These are phyloP conservation scores for Oreochromis mossambicus DNA, from an alignment of 2,797 vertebrate genomes.

Conservation along the genomic window DNA sequence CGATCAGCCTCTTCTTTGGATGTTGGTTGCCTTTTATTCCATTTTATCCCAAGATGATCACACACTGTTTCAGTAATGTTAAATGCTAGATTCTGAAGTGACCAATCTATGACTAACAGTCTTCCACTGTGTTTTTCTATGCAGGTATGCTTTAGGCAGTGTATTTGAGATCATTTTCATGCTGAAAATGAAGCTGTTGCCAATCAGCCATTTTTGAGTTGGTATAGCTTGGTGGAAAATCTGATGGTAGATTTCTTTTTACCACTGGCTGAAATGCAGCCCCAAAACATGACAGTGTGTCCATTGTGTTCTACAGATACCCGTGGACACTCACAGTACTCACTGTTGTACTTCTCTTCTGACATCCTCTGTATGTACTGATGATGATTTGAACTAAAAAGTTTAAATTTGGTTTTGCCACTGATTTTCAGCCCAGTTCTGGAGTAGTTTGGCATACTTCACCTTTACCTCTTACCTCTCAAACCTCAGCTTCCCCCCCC, in stretches of 20 bases:
- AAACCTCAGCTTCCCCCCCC: no score
- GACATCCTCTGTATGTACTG: not conserved
- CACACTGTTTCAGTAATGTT: not conserved
- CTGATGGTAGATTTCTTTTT: not conserved
- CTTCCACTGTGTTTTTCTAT: not conserved
- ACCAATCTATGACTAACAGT: not conserved
- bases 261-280: not conserved
- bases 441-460: no score
- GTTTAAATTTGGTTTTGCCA: not conserved
- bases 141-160: not conserved
- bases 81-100: not conserved
- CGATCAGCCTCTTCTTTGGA: not conserved
- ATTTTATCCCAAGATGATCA: not conserved
- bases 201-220: not conserved
- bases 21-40: not conserved
- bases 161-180: not conserved
- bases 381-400: not conserved
- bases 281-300: not conserved
- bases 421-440: not conserved
- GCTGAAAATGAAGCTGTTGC: not conserved
- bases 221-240: not conserved
- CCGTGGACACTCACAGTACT: not conserved
- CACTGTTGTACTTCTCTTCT: not conserved
- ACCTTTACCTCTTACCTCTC: no score
- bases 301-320: not conserved